These are phyloP conservation scores for Virgularia gustaviana DNA, from an alignment of 92 coral and sea anemone genomes.

Conservation along the genomic window DNA sequence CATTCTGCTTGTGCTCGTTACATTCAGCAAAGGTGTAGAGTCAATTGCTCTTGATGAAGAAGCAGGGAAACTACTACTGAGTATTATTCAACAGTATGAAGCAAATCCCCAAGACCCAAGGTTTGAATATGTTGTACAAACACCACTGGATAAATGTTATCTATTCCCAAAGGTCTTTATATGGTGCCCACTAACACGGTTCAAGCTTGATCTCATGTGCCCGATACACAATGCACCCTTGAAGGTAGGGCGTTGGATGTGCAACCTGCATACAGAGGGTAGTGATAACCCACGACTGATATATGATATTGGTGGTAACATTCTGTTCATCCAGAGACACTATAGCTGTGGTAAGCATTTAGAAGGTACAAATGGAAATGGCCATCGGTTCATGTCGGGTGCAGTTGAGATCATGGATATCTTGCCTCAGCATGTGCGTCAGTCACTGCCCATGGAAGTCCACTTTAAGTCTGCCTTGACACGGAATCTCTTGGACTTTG, in stretches of 20 bases:
- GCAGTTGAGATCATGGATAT: constrained; percentile 62
- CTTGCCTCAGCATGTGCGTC: constrained; percentile 50
- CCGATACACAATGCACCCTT: constrained; percentile 62
- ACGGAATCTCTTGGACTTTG: constrained; percentile 60
- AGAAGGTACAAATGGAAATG: constrained; percentile 39
- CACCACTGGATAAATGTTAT: constrained; percentile 53
- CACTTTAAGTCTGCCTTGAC: constrained; percentile 69
- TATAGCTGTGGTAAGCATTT: constrained; percentile 39
- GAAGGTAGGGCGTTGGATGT: constrained; percentile 55
- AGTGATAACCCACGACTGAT: constrained; percentile 65
- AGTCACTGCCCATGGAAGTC: constrained; percentile 60
- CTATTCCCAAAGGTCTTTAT: constrained; percentile 65
- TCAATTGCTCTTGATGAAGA: constrained; percentile 63
- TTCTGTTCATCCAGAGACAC: constrained; percentile 56
- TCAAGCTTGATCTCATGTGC: constrained; percentile 45
- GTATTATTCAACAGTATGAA: constrained; percentile 54
- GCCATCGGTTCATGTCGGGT: constrained; percentile 67
- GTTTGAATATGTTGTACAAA: constrained; percentile 59
- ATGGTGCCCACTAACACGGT: constrained; percentile 72
- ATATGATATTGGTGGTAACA: constrained; percentile 75
- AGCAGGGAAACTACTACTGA: constrained; percentile 50
- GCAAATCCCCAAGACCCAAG: constrained; percentile 60
- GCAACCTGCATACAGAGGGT: constrained; percentile 49
- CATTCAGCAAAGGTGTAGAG: not conserved
- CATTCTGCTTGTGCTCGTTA: not conserved